Percentiles rank a stretch among this genome's conserved stretches.
Evolutionary conservation across 2,888 invertebrate species (phyloP).

Genomic region (Rugalucina vietnamica): DNA sequence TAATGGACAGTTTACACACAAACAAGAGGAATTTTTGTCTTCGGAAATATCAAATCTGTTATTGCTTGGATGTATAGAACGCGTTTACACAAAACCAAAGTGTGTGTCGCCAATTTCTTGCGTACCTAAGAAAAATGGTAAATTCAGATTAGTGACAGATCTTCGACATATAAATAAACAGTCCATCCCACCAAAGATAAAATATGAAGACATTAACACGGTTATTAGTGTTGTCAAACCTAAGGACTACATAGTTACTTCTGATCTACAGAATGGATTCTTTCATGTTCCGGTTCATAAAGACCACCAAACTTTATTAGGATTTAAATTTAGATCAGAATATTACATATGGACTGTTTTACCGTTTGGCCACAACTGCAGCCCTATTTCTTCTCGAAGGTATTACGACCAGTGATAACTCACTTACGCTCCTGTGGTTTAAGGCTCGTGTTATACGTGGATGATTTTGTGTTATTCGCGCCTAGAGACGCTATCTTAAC

Average conservation of each 20-base stretch:
- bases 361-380: slow-evolving; percentile 7
- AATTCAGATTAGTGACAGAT: slow-evolving; percentile 18
- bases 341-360: slow-evolving; percentile 5
- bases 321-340: neutral
- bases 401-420: slow-evolving; percentile 7
- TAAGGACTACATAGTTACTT: neutral
- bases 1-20: neutral
- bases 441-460: slow-evolving; percentile 11
- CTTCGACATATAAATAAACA: neutral
- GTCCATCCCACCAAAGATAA: neutral
- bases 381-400: neutral
- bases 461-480: slow-evolving; percentile 6
- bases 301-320: slow-evolving; percentile 4
- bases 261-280: neutral
- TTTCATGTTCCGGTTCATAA: neutral
- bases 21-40: slow-evolving; percentile 11
- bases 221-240: slow-evolving; percentile 1
- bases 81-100: neutral
- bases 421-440: neutral
- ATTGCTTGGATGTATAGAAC: neutral
- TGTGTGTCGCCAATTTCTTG: slow-evolving; percentile 26
- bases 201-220: slow-evolving; percentile 5
- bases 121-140: slow-evolving; percentile 32
- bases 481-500: neutral
- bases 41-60: slow-evolving; percentile 8